Percentiles rank a stretch among this genome's conserved stretches.
These are phyloP conservation scores for Hydriomena furcata DNA, from an alignment of 2,888 invertebrate species.

Conservation along the genomic window DNA sequence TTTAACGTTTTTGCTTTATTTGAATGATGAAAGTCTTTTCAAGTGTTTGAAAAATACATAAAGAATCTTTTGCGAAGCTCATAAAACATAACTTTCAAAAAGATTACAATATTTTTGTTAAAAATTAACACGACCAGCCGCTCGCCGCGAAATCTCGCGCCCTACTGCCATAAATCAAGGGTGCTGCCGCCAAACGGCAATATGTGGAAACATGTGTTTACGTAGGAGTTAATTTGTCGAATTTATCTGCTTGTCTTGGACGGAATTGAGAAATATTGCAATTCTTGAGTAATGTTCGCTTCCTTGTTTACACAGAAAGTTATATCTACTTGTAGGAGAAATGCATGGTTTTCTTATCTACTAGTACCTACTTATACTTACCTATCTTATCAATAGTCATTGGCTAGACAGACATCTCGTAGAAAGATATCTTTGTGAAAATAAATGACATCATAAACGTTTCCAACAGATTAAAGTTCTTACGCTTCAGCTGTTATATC, in stretches of 20 bases:
- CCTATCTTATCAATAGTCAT: no score
- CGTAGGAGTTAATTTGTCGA: conserved; percentile 81
- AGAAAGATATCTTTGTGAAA: no score
- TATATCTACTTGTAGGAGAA: neutral
- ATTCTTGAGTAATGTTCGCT: conserved; percentile 45
- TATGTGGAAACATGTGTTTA: conserved; percentile 83
- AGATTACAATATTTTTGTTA: conserved; percentile 36
- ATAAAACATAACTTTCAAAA: neutral
- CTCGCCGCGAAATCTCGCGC: conserved; percentile 48
- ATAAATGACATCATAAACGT: no score
- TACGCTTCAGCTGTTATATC: neutral
- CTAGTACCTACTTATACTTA: no score
- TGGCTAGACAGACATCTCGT: no score
- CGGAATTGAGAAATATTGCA: conserved; percentile 78
- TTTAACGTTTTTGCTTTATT: no score
- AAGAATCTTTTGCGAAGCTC: no score
- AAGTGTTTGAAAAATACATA: no score
- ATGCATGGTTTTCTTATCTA: no score
- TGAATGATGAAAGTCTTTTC: no score
- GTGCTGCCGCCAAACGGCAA: conserved; percentile 77
- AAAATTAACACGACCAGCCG: conserved; percentile 55
- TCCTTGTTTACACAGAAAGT: conserved; percentile 33
- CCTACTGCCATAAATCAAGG: conserved; percentile 76
- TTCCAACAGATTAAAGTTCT: neutral
- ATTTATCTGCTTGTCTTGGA: conserved; percentile 77